These are phyloP conservation scores for Troides helena DNA, from an alignment of 2,888 invertebrate genomes.

Conservation along the genomic window DNA sequence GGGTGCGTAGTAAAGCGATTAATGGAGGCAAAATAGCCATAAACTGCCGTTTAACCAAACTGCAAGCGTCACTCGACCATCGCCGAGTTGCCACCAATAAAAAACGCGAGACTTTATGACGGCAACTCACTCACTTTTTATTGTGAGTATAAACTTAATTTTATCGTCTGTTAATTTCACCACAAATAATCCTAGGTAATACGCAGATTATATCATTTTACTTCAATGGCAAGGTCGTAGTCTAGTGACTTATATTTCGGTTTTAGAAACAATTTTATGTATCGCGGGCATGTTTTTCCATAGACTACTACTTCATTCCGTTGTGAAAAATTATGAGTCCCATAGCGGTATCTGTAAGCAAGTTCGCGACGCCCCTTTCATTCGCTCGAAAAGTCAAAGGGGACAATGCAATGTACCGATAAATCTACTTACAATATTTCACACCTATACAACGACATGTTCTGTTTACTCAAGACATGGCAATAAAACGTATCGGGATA, in stretches of 20 bases:
- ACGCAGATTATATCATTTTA: slow-evolving; percentile 69
- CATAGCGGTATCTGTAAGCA: slow-evolving; percentile 30
- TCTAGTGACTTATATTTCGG: slow-evolving; percentile 49
- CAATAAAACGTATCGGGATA: slow-evolving; percentile 70
- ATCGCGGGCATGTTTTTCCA: neutral
- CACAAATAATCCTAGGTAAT: slow-evolving; percentile 77
- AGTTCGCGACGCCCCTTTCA: slow-evolving; percentile 46
- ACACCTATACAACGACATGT: slow-evolving; percentile 64
- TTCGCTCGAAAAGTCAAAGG: slow-evolving; percentile 40
- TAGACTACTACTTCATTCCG: neutral
- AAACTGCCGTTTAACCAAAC: slow-evolving; percentile 80
- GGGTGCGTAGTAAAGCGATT: slow-evolving; percentile 79
- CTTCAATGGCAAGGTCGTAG: slow-evolving; percentile 66
- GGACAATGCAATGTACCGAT: slow-evolving; percentile 69
- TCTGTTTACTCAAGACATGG: slow-evolving; percentile 77
- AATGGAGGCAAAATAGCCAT: slow-evolving; percentile 80
- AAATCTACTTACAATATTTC: slow-evolving; percentile 75
- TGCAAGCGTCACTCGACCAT: slow-evolving; percentile 76
- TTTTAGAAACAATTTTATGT: slow-evolving; percentile 3
- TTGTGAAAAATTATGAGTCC: slow-evolving; percentile 38
- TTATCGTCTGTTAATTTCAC: slow-evolving; percentile 81
- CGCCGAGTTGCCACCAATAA: slow-evolving; percentile 75
- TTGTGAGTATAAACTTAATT: slow-evolving; percentile 81
- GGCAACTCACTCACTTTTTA: slow-evolving; percentile 80
- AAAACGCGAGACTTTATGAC: slow-evolving; percentile 81